Evolutionary conservation across 2,888 invertebrate genomes (phyloP), one percentile per base, ranked within the genome.

Genomic region (Rhodophaea formosa): DNA sequence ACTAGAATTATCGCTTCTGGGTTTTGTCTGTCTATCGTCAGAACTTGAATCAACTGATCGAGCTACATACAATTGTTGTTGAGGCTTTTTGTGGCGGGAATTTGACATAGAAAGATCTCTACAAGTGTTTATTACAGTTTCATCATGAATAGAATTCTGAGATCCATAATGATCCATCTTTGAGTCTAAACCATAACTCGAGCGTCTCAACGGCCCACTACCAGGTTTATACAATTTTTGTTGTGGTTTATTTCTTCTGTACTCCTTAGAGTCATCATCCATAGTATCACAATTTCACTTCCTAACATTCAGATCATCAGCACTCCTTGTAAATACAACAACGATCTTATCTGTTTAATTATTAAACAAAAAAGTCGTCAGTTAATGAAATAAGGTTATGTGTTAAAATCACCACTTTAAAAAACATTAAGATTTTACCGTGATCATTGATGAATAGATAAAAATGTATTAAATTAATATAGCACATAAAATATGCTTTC

Each of bases 171-270:
- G 80, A 66, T 94, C 93, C 79, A 92, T 92, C 80, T 93, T 90
- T 62, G 76, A 91, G 66, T 94, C 94, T 61, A 88, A 80, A 77
- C 89, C 91, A 83, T 92, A 92, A 70, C 92, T 93, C 65, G 94
- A 93, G 83, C 95, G 94, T 76, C 94, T 92, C 66, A 95, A 85
- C 65, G 95, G 95, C 65, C 95, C 95, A 91, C 95, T 95, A 70
- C 95, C 95, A 78, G 95, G 95, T 80, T 93, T 94, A 75, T 96
- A 96, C 64, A 95, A 88, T 84, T 93, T 93, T 85, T 94, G 93
- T 76, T 93, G 94, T 72, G 94, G 94, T 86, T 94, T 94, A 80
- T 93, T 93, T 82, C 92, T 93, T 90, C 86, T 92, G 70, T 88
- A 92, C 68, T 93, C 92, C 80, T 89, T 92, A 77, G 74, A 91